Base-by-base conservation (phyloP, 2,888 invertebrate species). In the Anorthoa munda region DNA sequence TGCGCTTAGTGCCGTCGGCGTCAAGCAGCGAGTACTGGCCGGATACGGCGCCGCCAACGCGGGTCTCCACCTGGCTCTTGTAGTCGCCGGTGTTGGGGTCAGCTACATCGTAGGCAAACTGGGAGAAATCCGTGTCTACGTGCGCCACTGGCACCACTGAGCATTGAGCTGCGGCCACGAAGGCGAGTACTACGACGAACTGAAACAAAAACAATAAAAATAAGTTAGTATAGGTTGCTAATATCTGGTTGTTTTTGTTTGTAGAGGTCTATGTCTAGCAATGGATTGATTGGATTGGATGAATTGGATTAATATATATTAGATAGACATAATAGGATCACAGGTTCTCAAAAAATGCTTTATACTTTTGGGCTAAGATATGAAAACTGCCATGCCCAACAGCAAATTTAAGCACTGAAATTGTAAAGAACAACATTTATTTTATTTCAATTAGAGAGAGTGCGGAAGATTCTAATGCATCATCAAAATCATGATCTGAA, bases 1-100 rank as follows among this genome's bases (percentile, higher is more conserved):
- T 96, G 79, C 97, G 95, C 84, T 95, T 95, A 74, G 96, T 97
- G 83, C 97, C 97, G 85, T 97, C 97, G 60, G 97, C 87, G 70
- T 97, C 97, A 17, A 95, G 90, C 21, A 97, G 94, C 46, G 97
- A 97, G 94, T 97, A 97, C 88, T 97, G 96, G 77, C 97, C 97
- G 80, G 93, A 91, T 63, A 97, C 97, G 72, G 91, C 90, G 84
- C 97, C 97, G 55, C 97, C 97, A 63, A 93, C 92, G 85, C 97
- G 96, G 71, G 95, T 95, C 92, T 97, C 97, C 18, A 93, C 92
- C 89, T 97, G 97, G 92, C 95, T 96, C 91, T 97, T 97, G 91
- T 88, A 95, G 93, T 97, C 97, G 18, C 97, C 97, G 74, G 97
- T 97, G 91, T 95, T 90, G 84, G 96, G 95, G 89, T 97, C 97